Evolutionary conservation across 2,888 invertebrate species (phyloP), one percentile per base, ranked within the genome.

Genomic region (Acrocyrtus sp.): DNA sequence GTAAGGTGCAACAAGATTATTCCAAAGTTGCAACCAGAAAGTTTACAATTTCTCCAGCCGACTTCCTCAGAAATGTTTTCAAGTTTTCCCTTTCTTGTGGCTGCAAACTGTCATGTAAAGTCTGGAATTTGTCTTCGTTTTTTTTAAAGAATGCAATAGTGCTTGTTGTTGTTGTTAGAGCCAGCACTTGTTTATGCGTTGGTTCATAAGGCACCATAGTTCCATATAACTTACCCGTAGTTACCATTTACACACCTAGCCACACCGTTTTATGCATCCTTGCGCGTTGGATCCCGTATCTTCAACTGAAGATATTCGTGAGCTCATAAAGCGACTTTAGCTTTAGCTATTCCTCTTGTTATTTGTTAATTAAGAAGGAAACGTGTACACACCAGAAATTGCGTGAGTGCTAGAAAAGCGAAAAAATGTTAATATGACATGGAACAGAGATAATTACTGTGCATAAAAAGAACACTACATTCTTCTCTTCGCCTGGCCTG

Each of bases 391-490:
- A 5, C 5, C n/a, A n/a, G 45, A 5, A n/a, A n/a, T 45, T 45
- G 45, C 8, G 17, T 10, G 4, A 22, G 48, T 21, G 8, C 34
- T 8, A 34, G 34, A 34, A 34, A 34, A 34, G 17, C n/a, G 27
- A 21, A 56, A 54, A 56, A 56, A 56, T 56, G 56, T 56, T 56
- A 56, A 56, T 56, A 56, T 56, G 56, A 56, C 56, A 56, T 34
- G 5, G 34, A 34, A 34, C 34, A 34, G 34, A 34, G 12, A 12
- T 34, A 34, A 34, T 34, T 34, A 34, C 12, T 34, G 34, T 8
- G 12, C 6, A 24, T 12, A 54, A 39, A 26, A 22, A 62, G 22
- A 41, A 21, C n/a, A 50, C 8, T 12, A n/a, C 45, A 45, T 17
- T 5, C 45, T 45, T 45, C 8, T 6, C 39, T 6, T 12, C 12